A percentile compares a stretch with the other conserved stretches of the same genome.
Evolutionary conservation across 2,888 invertebrate genomes (phyloP).

Genomic region (Campopleginae sp.): DNA sequence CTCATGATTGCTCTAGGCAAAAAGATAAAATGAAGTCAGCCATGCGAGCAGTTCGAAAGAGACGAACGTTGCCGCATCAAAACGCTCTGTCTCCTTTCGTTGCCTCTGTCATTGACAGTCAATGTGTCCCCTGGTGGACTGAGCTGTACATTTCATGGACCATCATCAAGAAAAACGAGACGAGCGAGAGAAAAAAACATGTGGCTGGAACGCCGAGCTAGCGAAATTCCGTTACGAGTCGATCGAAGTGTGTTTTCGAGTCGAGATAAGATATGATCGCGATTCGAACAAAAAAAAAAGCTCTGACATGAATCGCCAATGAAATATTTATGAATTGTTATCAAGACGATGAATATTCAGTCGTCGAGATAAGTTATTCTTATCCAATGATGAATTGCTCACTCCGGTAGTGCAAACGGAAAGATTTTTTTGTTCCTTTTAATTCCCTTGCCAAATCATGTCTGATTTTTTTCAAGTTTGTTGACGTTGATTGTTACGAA

Average conservation of each 20-base stretch:
- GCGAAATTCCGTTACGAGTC: slow-evolving; percentile 25
- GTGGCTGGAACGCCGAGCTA: slow-evolving; percentile 17
- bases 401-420: neutral
- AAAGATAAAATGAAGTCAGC: slow-evolving; percentile 34
- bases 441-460: neutral
- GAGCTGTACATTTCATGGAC: neutral
- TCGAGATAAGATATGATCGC: slow-evolving; percentile 21
- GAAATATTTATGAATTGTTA: slow-evolving; percentile 32
- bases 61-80: slow-evolving; percentile 29
- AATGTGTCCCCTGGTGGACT: slow-evolving; percentile 40
- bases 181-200: neutral
- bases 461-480: neutral
- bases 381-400: slow-evolving; percentile 1
- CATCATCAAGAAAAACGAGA: neutral
- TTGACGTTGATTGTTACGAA: neutral
- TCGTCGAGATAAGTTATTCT: slow-evolving; percentile 4
- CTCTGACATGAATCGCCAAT: neutral
- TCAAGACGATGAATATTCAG: slow-evolving; percentile 19
- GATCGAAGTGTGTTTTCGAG: slow-evolving; percentile 30
- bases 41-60: neutral
- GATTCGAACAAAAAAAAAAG: neutral
- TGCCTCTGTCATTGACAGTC: slow-evolving; percentile 29
- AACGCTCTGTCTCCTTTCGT: slow-evolving; percentile 16
- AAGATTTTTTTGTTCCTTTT: neutral
- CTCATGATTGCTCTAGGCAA: slow-evolving; percentile 1